These are phyloP conservation scores for Enoplosus armatus DNA, from an alignment of 2,797 vertebrate genomes.

Conservation along the genomic window DNA sequence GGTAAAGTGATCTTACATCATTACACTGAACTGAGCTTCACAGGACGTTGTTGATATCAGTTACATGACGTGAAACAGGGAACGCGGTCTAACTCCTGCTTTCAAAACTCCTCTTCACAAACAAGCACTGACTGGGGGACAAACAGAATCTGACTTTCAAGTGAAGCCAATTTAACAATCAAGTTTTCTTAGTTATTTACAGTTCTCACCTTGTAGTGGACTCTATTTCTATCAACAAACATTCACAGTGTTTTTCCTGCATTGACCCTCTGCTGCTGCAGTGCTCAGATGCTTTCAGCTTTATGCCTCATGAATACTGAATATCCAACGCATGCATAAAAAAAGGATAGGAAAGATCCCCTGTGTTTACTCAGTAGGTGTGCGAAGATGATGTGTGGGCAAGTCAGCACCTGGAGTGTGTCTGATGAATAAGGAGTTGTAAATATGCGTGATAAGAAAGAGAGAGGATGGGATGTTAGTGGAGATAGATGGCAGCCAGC, in stretches of 20 bases:
- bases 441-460: conserved; percentile 44
- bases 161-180: conserved; percentile 13
- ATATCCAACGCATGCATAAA: conserved; percentile 24
- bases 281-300: conserved; percentile 49
- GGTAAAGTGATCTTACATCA: conserved; percentile 57
- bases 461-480: background rate
- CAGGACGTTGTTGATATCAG: conserved; percentile 60
- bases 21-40: conserved; percentile 13
- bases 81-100: background rate
- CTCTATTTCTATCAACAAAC: conserved; percentile 33
- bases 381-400: conserved; percentile 21
- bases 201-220: conserved; percentile 47
- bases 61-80: conserved; percentile 53
- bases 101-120: conserved; percentile 22
- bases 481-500: conserved; percentile 12
- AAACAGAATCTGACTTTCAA: conserved; percentile 33
- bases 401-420: conserved; percentile 33
- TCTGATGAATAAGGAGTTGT: conserved; percentile 34
- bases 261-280: conserved; percentile 48
- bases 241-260: conserved; percentile 20
- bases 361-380: conserved; percentile 20
- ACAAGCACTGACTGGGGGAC: conserved; percentile 16
- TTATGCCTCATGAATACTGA: conserved; percentile 66
- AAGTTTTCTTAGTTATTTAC: conserved; percentile 36
- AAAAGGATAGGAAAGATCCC: conserved; percentile 41